phyloP scores from a whole-genome alignment of 1,140 invertebrate species.

The Drosophila arawakana region DNA sequence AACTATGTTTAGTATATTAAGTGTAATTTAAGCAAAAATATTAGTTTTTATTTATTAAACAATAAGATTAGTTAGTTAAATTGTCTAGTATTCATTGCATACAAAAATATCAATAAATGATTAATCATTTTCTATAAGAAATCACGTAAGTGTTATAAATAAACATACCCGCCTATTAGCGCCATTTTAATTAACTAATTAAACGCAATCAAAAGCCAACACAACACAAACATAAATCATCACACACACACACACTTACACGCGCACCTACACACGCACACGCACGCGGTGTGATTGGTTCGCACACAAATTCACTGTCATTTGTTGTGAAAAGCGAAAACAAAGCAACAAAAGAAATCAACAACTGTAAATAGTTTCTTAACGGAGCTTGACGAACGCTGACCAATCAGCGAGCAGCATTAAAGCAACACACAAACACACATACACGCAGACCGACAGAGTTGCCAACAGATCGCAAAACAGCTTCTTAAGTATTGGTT shows the following conservation, averaged over 20 bases:
- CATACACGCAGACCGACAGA: conserved; percentile 50
- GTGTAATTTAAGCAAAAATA: too few species aligned
- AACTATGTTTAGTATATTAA: too few species aligned
- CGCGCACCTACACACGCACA: conserved; percentile 16
- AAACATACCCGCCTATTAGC: conserved; percentile 12
- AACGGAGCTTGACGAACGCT: conserved; percentile 60
- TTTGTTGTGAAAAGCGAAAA: conserved; percentile 59
- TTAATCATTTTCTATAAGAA: neutral
- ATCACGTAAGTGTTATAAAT: conserved; percentile 21
- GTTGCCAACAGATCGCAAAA: conserved; percentile 59
- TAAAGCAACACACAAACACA: conserved; percentile 24
- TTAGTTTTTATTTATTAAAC: too few species aligned
- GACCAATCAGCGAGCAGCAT: conserved; percentile 65
- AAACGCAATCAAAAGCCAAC: conserved; percentile 50
- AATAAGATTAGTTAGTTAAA: too few species aligned
- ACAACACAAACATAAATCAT: conserved; percentile 19
- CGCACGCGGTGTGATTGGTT: conserved; percentile 53
- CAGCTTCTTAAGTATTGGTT: conserved; percentile 7
- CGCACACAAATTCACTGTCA: conserved; percentile 43
- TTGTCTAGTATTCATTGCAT: too few species aligned
- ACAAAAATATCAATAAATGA: too few species aligned
- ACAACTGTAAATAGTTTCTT: conserved; percentile 72
- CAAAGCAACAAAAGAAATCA: conserved; percentile 51
- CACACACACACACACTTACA: conserved; percentile 14
- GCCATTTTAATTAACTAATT: conserved; percentile 52